A percentile compares a stretch with the other conserved stretches of the same genome.
phyloP scores from a whole-genome alignment of 2,113 vertebrate species.

The Penelope pileata region DNA sequence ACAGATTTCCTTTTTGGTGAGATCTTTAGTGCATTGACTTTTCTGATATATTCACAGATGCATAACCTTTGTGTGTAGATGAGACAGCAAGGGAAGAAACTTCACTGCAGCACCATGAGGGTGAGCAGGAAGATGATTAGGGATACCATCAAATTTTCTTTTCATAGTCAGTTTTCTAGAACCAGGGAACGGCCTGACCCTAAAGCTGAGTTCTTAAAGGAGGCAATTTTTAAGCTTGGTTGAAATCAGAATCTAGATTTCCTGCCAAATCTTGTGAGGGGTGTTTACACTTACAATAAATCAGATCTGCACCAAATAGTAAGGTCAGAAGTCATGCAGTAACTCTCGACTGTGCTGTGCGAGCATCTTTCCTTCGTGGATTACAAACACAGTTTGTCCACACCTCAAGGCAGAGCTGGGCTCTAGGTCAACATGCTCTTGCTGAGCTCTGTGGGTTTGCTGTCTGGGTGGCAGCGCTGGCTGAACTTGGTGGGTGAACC shows the following conservation, averaged over 20 bases:
- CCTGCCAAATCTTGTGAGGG: not conserved
- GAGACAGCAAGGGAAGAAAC: not conserved
- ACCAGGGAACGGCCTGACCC: not conserved
- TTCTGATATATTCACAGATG: not conserved
- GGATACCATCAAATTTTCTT: not conserved
- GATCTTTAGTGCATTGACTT: not conserved
- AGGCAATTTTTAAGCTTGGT: not conserved
- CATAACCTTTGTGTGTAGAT: not conserved
- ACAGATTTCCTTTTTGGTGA: not conserved
- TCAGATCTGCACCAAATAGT: not conserved
- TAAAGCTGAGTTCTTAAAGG: not conserved
- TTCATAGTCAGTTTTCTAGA: not conserved
- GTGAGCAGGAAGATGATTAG: constrained; percentile 27
- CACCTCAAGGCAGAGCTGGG: not conserved
- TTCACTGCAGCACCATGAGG: not conserved
- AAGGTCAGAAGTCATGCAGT: not conserved
- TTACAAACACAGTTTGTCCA: not conserved
- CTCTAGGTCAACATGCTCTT: not conserved
- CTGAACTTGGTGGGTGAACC: not conserved
- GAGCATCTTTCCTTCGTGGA: not conserved
- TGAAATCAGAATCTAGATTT: not conserved
- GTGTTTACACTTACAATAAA: not conserved
- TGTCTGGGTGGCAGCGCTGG: not conserved
- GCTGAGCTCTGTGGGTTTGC: not conserved
- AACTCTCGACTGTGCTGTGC: not conserved